phyloP scores from a whole-genome alignment of 2,888 invertebrate species.

The Bombyx huttoni region DNA sequence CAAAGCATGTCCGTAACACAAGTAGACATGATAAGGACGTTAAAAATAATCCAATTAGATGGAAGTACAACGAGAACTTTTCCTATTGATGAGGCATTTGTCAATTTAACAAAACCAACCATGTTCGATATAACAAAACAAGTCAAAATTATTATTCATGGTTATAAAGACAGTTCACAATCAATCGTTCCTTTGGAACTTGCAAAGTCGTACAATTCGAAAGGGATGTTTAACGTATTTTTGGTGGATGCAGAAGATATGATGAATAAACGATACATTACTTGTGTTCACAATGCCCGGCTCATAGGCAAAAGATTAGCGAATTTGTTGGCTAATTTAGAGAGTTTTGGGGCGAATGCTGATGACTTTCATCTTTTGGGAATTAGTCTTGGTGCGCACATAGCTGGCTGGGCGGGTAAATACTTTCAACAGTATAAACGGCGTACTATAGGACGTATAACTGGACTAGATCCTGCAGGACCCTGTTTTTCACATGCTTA shows the following conservation, averaged over 20 bases:
- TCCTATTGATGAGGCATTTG: constrained; percentile 48
- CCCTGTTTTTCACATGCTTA: constrained; percentile 60
- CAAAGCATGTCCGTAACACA: constrained; percentile 37
- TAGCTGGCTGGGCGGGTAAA: constrained; percentile 66
- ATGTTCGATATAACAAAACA: constrained; percentile 56
- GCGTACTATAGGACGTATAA: constrained; percentile 50
- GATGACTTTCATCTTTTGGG: constrained; percentile 69
- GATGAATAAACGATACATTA: constrained; percentile 52
- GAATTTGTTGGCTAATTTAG: constrained; percentile 60
- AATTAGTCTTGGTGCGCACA: constrained; percentile 73
- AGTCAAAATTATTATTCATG: constrained; percentile 62
- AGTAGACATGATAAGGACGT: constrained; percentile 43
- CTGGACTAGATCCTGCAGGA: constrained; percentile 64
- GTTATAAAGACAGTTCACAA: constrained; percentile 56
- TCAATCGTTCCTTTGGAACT: constrained; percentile 51
- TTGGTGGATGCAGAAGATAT: constrained; percentile 58
- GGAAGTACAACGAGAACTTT: constrained; percentile 30
- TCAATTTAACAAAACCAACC: constrained; percentile 35
- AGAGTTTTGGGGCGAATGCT: constrained; percentile 50
- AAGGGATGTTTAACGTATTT: constrained; percentile 59
- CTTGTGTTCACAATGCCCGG: constrained; percentile 55
- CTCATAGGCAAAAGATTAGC: constrained; percentile 67
- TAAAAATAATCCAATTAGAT: constrained; percentile 47
- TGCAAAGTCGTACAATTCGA: constrained; percentile 53
- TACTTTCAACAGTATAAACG: constrained; percentile 52